Base-by-base conservation (phyloP, 2,113 vertebrate species). In the Narcine bancroftii region DNA sequence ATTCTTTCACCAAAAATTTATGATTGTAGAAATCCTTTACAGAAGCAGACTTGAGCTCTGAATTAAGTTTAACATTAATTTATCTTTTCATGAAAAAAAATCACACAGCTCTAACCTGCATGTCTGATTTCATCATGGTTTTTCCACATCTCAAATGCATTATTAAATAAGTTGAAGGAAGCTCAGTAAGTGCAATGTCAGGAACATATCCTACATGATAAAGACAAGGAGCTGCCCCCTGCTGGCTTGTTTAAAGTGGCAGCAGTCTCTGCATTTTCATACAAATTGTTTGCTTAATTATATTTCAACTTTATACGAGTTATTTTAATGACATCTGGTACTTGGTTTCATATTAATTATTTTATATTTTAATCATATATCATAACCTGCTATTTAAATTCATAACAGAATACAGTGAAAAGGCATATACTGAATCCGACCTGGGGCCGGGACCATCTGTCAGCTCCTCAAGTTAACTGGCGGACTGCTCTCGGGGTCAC, bases 391-490 rank as follows among this genome's bases (percentile, higher is more conserved):
- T 24, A 50, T 24, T 50, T 50, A 29, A 81, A 81, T 50, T 33
- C 26, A 81, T 4, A 33, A 50, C 24, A 13, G 77, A 45, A 77
- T 77, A 77, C 42, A 47, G 4, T 77, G 39, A 36, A 76, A 76
- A 26, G 76, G 45, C 50, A 36, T 29, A 42, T 81, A n/a, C 53
- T 26, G 29, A 89, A 65, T 65, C 56, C 60, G 56, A 89, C 56
- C 56, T 65, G 56, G n/a, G n/a, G 79, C 19, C 33, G 33, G 39
- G 53, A 39, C 56, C n/a, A 65, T 39, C 56, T 89, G 85, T 89
- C 85, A 89, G 36, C n/a, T 39, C 85, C 17, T 89, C 29, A 15
- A 89, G 60, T 89, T 65, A 89, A n/a, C n/a, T 89, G 85, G 4
- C n/a, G 13, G 85, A 56, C 39, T 89, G 6, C 29, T 29, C 63